These are phyloP conservation scores for Xiphydria camelus DNA, from an alignment of 2,888 invertebrate genomes.

Conservation along the genomic window DNA sequence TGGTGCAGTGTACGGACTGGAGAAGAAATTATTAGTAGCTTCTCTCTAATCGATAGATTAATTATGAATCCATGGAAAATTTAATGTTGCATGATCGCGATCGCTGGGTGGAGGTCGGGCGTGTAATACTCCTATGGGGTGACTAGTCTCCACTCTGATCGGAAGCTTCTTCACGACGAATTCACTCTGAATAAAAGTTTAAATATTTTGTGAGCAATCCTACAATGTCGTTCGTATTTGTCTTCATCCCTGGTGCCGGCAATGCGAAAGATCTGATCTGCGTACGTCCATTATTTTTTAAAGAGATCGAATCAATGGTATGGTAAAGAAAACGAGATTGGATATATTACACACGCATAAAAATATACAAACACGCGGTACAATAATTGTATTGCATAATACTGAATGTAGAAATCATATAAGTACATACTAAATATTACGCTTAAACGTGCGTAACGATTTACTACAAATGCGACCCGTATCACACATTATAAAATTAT, in stretches of 20 bases:
- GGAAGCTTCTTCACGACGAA: constrained; percentile 29
- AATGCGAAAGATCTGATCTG: no score
- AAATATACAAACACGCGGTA: constrained; percentile 15
- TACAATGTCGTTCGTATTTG: constrained; percentile 9
- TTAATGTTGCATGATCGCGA: constrained; percentile 15
- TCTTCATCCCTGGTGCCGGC: no score
- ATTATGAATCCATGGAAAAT: constrained; percentile 12
- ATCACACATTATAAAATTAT: no score
- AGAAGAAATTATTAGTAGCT: constrained; percentile 36
- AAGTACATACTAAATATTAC: no score
- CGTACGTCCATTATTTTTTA: no score
- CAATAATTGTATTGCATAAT: constrained; percentile 24
- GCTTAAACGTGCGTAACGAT: no score
- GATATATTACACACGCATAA: constrained; percentile 23
- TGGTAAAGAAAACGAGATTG: constrained; percentile 22
- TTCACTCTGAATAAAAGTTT: constrained; percentile 49
- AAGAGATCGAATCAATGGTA: no score
- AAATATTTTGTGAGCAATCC: constrained; percentile 52
- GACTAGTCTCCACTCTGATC: constrained; percentile 3
- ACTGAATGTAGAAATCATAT: no score
- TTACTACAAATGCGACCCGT: no score
- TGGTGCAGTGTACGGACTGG: neutral
- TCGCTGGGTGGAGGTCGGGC: constrained; percentile 11
- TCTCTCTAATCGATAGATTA: constrained; percentile 41
- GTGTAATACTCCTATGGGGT: no score